Evolutionary conservation across 2,797 vertebrate species (phyloP), one percentile per base, ranked within the genome.

Genomic region (Phataginus tricuspis): DNA sequence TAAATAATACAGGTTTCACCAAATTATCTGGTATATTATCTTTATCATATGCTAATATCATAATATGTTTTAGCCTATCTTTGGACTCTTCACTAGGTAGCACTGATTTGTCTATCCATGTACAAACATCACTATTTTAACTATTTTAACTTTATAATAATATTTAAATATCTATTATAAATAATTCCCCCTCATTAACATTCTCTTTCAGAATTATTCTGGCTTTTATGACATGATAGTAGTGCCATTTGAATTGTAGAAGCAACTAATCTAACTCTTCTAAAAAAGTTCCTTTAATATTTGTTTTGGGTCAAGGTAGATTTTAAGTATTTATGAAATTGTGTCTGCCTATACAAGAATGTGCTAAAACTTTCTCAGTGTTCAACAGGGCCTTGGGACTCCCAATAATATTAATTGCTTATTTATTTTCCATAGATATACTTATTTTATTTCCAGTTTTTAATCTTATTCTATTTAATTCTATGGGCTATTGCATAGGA

Each of bases 241-340:
- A 77, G 0, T 59, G 1, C 12, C 31, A 53, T 85, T 29, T 64
- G 21, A 90, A 27, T 4, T 34, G 4, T 27, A 53, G 31, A 23
- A 51, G 1, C 6, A 45, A 39, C 2, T 66, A 71, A 88, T 45
- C 39, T 79, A 94, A 71, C 66, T 80, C n/a, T 63, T 21, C 10
- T 9, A 49, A 37, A 75, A 4, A 75, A 34, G 8, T 39, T 0
- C 2, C 23, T 82, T 45, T 82, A 37, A 31, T 8, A 45, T 85
- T 68, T 86, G 4, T 82, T 37, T 75, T n/a, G 29, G 11, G 25
- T 12, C 8, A 64, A 49, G 25, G 27, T 39, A 77, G 25, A 39
- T 59, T 89, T 94, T 25, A 37, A 84, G 51, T 90, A 61, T 39
- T 90, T 78, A 69, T 63, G 23, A 90, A 85, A 31, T 78, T 82